Evolutionary conservation across 1,140 invertebrate species (phyloP).

Genomic region (Saccostrea echinata): DNA sequence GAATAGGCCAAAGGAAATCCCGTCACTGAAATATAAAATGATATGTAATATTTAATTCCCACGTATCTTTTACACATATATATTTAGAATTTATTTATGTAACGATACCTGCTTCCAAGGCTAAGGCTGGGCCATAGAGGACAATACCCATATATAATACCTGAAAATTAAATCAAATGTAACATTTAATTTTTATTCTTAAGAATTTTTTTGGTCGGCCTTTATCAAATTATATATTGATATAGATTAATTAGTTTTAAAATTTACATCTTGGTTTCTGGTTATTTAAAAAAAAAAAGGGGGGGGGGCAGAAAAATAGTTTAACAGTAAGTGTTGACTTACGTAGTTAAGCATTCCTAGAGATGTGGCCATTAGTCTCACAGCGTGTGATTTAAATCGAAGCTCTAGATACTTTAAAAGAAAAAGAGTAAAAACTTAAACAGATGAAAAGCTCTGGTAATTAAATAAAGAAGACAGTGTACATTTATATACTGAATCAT

Average conservation of each 20-base stretch:
- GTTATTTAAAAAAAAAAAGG: too few relatives aligned
- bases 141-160: constrained; percentile 94
- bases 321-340: constrained; percentile 56
- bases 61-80: too few relatives aligned
- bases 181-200: too few relatives aligned
- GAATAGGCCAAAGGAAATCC: constrained; percentile 50
- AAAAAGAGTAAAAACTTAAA: not conserved
- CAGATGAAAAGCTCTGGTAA: not conserved
- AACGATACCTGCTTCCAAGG: constrained; percentile 90
- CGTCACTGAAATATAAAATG: constrained; percentile 48
- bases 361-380: constrained; percentile 64
- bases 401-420: constrained; percentile 89
- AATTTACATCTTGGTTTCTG: too few relatives aligned
- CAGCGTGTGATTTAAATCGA: constrained; percentile 68
- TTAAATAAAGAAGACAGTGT: not conserved
- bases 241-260: too few relatives aligned
- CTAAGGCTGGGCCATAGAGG: constrained; percentile 93
- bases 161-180: constrained; percentile 79
- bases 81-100: not conserved
- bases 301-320: too few relatives aligned
- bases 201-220: too few relatives aligned
- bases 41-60: too few relatives aligned
- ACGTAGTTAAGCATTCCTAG: constrained; percentile 80
- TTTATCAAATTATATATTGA: too few relatives aligned
- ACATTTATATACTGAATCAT: not conserved